Percentiles rank a stretch among this genome's conserved stretches.
These are phyloP conservation scores for Myxocyprinus asiaticus DNA, from an alignment of 2,113 vertebrate genomes.

Conservation along the genomic window DNA sequence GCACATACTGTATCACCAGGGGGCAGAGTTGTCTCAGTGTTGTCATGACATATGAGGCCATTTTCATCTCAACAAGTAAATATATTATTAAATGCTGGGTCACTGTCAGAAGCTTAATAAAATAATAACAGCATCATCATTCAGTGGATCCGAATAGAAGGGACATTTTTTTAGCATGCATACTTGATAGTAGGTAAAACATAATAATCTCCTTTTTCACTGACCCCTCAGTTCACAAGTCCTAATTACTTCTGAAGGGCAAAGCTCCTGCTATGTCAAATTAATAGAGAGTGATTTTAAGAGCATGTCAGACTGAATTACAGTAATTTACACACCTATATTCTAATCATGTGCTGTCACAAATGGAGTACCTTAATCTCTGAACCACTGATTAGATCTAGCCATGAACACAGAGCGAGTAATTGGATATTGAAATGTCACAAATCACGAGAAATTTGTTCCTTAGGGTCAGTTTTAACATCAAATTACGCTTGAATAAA, in stretches of 20 bases:
- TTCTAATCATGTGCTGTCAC: conserved; percentile 24
- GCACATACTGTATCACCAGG: conserved; percentile 59
- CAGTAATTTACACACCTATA: conserved; percentile 21
- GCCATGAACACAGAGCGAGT: conserved; percentile 32
- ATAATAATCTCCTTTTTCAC: not conserved
- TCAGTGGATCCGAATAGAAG: not conserved
- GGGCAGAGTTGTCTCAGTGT: conserved; percentile 68
- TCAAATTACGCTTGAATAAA: conserved; percentile 37
- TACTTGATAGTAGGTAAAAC: conserved; percentile 1
- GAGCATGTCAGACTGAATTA: conserved; percentile 18
- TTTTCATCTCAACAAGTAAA: conserved; percentile 15
- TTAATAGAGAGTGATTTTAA: conserved; percentile 34
- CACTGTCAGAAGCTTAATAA: conserved; percentile 22
- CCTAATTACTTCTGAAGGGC: conserved; percentile 40
- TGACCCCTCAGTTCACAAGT: conserved; percentile 22
- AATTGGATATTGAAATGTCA: conserved; percentile 40
- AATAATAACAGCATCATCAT: conserved; percentile 9
- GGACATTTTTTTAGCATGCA: not conserved
- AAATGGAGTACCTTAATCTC: conserved; percentile 23
- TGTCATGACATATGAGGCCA: conserved; percentile 35
- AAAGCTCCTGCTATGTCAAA: conserved; percentile 30
- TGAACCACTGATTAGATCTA: conserved; percentile 32
- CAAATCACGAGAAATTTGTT: conserved; percentile 14
- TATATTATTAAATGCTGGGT: conserved; percentile 3
- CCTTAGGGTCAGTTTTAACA: conserved; percentile 23